Percentiles rank a stretch among this genome's conserved stretches.
phyloP scores from a whole-genome alignment of 2,113 vertebrate species.

The Paradoxurus hermaphroditus region DNA sequence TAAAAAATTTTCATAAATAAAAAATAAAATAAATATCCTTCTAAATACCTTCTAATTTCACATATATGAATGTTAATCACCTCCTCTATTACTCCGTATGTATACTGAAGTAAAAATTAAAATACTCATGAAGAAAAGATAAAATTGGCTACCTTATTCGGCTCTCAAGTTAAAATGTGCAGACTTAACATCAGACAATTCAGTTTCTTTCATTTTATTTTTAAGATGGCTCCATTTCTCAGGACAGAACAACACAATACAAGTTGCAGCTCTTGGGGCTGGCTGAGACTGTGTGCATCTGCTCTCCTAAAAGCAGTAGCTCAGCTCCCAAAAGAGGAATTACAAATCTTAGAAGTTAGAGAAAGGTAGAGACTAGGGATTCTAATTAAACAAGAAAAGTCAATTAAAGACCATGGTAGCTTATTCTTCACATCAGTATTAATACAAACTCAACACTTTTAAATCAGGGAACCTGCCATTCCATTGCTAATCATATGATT shows the following conservation, averaged over 20 bases:
- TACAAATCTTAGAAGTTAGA: constrained; percentile 52
- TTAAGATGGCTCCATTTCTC: constrained; percentile 60
- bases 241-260: constrained; percentile 60
- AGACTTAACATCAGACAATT: constrained; percentile 16
- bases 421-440: constrained; percentile 68
- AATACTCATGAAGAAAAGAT: not conserved
- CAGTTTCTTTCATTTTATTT: constrained; percentile 65
- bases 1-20: not conserved
- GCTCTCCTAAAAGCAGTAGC: constrained; percentile 35
- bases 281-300: constrained; percentile 2
- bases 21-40: not conserved
- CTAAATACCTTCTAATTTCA: constrained; percentile 20
- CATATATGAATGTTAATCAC: not conserved
- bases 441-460: constrained; percentile 46
- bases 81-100: constrained; percentile 6
- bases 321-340: constrained; percentile 52
- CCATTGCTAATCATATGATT: constrained; percentile 58
- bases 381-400: constrained; percentile 68
- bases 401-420: constrained; percentile 57
- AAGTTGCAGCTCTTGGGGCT: constrained; percentile 24
- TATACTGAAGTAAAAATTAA: constrained; percentile 29
- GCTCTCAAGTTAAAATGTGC: not conserved
- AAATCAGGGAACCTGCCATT: constrained; percentile 56
- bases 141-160: not conserved
- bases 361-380: constrained; percentile 24